These are phyloP conservation scores for Noctua janthe DNA, from an alignment of 2,888 invertebrate species.

Conservation along the genomic window DNA sequence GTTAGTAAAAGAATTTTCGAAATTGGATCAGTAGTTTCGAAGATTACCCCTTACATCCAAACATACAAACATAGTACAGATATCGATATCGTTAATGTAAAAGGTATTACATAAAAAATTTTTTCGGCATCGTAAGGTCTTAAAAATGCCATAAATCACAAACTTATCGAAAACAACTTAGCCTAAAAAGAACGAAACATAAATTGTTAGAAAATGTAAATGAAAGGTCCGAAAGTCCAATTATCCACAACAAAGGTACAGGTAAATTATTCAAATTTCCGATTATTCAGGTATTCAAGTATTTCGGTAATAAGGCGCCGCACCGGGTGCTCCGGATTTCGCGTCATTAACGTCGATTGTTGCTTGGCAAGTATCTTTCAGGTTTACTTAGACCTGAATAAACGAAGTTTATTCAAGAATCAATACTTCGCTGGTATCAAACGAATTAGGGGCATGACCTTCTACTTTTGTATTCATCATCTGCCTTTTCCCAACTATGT, in stretches of 20 bases:
- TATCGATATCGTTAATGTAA: not conserved
- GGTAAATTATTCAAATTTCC: slow-evolving; percentile 57
- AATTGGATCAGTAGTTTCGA: too few species aligned
- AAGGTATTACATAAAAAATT: not conserved
- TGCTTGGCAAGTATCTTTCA: slow-evolving; percentile 37
- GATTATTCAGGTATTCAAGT: slow-evolving; percentile 48
- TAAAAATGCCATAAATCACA: slow-evolving; percentile 28
- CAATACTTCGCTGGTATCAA: slow-evolving; percentile 6
- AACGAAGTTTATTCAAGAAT: slow-evolving; percentile 16
- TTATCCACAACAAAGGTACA: slow-evolving; percentile 54
- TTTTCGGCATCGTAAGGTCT: not conserved
- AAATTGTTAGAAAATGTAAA: slow-evolving; percentile 49
- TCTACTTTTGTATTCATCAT: not conserved
- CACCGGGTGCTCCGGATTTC: slow-evolving; percentile 36
- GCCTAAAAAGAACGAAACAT: slow-evolving; percentile 16
- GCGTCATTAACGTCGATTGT: slow-evolving; percentile 47
- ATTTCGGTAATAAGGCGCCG: slow-evolving; percentile 41
- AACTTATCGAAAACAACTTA: slow-evolving; percentile 27
- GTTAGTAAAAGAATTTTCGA: too few species aligned
- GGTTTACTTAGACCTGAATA: slow-evolving; percentile 9
- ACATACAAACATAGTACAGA: too few species aligned
- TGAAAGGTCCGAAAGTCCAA: slow-evolving; percentile 47
- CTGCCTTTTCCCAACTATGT: not conserved
- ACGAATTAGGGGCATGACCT: not conserved
- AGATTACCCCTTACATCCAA: too few species aligned